Evolutionary conservation across 2,888 invertebrate species (phyloP), one percentile per base, ranked within the genome.

Genomic region (Slavum lentiscoides): DNA sequence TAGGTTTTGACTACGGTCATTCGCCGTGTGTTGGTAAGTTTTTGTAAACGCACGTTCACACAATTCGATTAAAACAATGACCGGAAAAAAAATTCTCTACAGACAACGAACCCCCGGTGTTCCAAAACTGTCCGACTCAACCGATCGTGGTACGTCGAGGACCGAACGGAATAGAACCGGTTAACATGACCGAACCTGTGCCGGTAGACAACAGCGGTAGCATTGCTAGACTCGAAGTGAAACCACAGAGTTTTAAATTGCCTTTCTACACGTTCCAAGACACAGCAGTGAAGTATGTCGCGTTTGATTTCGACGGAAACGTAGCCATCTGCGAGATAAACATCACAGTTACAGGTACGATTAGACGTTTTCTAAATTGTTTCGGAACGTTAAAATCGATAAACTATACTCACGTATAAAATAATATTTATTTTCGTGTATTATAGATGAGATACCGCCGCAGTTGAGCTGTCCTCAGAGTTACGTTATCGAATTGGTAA

Each of bases 321-420:
- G 96, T 96, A 19, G 98, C 97, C 19, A 96, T 96, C 86, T 98
- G 98, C 86, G 94, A 95, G 89, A 96, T 98, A 53, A 96, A 96
- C 85, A 95, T 98, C 53, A 95, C 96, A 0, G 96, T 96, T 15
- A 95, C 95, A 53, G 90, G 89, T 89, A 85, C 15, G 49, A 13
- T 13, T 49, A 13, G 15, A 15, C 49, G 49, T 49, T 49, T 55
- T 19, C 19, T 19, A 0, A 19, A 19, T 55, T 19, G 19, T 19
- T 19, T 19, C 7, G 17, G 17, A 69, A 49, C n/a, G 8, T 53
- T 9, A 21, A 81, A 21, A 30, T 4, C 30, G 30, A 30, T 30
- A 30, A 43, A 6, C 13, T 0, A 43, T 9, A 19, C 43, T 43
- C 30, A 62, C n/a, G 21, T 62, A 11, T 77, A 61, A 23, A 70